phyloP scores from a whole-genome alignment of 2,888 invertebrate species.

The Xylota segnis region DNA sequence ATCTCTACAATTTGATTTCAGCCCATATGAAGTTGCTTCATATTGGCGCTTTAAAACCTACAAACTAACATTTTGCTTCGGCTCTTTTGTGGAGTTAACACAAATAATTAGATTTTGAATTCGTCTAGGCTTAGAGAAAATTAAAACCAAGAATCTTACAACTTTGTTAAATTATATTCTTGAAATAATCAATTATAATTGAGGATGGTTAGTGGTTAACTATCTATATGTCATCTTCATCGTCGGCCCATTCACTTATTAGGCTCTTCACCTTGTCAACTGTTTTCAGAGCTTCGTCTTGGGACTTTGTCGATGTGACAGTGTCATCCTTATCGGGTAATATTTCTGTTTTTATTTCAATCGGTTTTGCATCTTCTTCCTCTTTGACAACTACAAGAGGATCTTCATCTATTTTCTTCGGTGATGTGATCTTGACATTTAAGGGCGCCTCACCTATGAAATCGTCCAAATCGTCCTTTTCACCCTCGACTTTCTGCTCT shows the following conservation, averaged over 20 bases:
- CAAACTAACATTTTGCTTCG: slow-evolving; percentile 3
- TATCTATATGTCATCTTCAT: slow-evolving; percentile 80
- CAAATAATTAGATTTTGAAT: slow-evolving; percentile 6
- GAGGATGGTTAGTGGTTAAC: background rate
- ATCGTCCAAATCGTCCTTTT: slow-evolving; percentile 78
- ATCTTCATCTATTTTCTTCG: slow-evolving; percentile 33
- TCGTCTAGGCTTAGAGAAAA: background rate
- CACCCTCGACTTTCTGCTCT: slow-evolving; percentile 3
- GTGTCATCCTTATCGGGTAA: slow-evolving; percentile 44
- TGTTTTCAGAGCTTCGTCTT: slow-evolving; percentile 27
- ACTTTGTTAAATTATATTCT: slow-evolving; percentile 17
- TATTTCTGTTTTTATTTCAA: slow-evolving; percentile 76
- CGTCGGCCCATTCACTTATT: slow-evolving; percentile 84
- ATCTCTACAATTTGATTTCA: slow-evolving; percentile 38
- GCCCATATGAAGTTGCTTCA: slow-evolving; percentile 59
- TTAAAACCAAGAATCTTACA: background rate
- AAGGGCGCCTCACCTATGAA: slow-evolving; percentile 75
- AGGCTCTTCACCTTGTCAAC: slow-evolving; percentile 82
- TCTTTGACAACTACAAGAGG: slow-evolving; percentile 4
- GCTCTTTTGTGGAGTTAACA: slow-evolving; percentile 8
- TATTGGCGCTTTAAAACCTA: slow-evolving; percentile 25
- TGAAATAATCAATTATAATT: background rate
- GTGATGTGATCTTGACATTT: background rate
- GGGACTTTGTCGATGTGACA: slow-evolving; percentile 68
- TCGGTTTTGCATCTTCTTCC: slow-evolving; percentile 23